Conservation (phyloP, 1,140 invertebrate genomes). For the Phymorhynchus buccinoides region DNA sequence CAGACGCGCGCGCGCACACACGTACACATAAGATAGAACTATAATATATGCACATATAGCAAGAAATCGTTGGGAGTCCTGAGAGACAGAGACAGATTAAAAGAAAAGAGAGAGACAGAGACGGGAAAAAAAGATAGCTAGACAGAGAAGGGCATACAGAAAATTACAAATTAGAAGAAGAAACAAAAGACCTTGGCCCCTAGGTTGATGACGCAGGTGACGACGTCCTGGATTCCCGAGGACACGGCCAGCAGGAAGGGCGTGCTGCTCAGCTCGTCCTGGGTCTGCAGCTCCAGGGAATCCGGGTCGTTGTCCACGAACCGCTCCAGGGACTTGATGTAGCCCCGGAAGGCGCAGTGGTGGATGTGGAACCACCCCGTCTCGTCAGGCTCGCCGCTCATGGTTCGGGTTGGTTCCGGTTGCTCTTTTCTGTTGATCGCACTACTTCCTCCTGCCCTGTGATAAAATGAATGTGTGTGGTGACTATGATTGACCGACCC, state of each 20-base stretch:
- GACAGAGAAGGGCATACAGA: too few species aligned
- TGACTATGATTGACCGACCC: too few species aligned
- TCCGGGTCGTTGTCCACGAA: slow-evolving; percentile 63
- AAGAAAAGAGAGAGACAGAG: too few species aligned
- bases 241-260: slow-evolving; percentile 69
- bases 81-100: too few species aligned
- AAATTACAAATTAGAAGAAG: too few species aligned
- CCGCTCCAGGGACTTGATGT: slow-evolving; percentile 66
- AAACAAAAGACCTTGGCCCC: slow-evolving; percentile 62
- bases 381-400: slow-evolving; percentile 68
- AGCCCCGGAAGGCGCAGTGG: slow-evolving; percentile 67
- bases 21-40: too few species aligned
- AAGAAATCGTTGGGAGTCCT: too few species aligned
- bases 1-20: too few species aligned
- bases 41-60: too few species aligned
- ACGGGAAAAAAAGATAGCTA: too few species aligned
- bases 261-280: slow-evolving; percentile 65
- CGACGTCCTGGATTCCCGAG: slow-evolving; percentile 65
- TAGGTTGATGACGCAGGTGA: slow-evolving; percentile 62
- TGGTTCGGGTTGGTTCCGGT: too few species aligned
- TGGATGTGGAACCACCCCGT: slow-evolving; percentile 71
- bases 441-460: too few species aligned
- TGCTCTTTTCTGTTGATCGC: neutral
- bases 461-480: neutral
- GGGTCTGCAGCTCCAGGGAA: slow-evolving; percentile 67